A percentile compares a stretch with the other conserved stretches of the same genome.
Conservation (phyloP, 2,113 vertebrate species). For the Pelecanus crispus region DNA sequence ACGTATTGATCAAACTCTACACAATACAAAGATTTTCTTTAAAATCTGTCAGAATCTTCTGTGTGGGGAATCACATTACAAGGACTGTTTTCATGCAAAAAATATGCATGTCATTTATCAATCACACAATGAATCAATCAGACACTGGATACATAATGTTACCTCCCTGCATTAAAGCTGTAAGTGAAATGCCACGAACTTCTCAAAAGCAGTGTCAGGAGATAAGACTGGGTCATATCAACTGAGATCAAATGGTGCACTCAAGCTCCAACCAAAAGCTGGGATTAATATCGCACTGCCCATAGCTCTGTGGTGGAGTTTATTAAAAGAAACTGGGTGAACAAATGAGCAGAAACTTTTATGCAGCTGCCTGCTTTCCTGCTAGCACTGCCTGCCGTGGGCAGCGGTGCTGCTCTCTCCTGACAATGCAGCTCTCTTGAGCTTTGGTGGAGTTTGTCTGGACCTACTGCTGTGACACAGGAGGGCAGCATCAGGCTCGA, state of each 20-base stretch:
- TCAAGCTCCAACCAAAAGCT: neutral
- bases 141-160: neutral
- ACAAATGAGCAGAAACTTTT: neutral
- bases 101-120: constrained; percentile 47
- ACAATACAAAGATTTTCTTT: neutral
- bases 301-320: neutral
- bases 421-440: neutral
- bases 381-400: neutral
- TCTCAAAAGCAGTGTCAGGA: neutral
- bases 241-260: neutral
- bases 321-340: neutral
- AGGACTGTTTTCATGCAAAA: constrained; percentile 14
- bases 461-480: neutral
- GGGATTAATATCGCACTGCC: neutral
- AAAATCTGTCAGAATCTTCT: neutral
- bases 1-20: neutral
- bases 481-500: neutral
- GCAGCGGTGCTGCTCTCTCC: neutral
- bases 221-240: neutral
- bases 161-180: constrained; percentile 1
- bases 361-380: neutral
- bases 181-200: neutral
- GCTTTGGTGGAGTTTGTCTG: neutral
- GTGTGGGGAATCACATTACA: neutral
- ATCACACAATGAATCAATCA: constrained; percentile 45